Base-by-base conservation (phyloP, 2,888 invertebrate species). In the Pharmacophagus antenor region DNA sequence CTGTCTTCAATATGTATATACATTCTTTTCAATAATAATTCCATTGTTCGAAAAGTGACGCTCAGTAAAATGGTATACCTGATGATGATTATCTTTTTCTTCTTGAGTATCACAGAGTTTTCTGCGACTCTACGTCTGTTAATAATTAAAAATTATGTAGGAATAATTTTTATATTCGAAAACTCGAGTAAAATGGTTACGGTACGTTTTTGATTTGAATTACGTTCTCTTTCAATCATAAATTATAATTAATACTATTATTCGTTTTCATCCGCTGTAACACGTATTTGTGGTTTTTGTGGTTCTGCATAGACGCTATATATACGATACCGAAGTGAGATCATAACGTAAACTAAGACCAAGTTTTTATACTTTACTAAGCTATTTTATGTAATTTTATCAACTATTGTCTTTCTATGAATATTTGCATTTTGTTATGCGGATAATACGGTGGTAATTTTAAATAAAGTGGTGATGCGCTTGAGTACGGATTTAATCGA, bases 241-340 rank as follows among this genome's bases (percentile, higher is more conserved):
- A n/a, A 17, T 17, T 42, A 42, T 15, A 42, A 42, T 42, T 42
- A 42, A 42, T 42, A 4, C 42, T 4, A 17, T 49, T 27, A 17
- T 10, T 49, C 4, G 6, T 18, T 25, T 49, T 18, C 49, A 25
- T 49, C 25, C 17, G 25, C 17, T 25, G 27, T 49, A 17, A 49
- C 27, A 22, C 23, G 22, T 52, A 37, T 47, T 23, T 31, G 37
- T 12, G 55, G 48, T 23, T 48, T 48, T 44, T 22, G 48, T 37
- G 47, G 55, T 37, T 47, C 12, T 22, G 47, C 31, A 48, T 5
- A 1, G 42, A 42, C 17, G 17, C 42, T 18, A 17, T 42, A 22
- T 7, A 21, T 31, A 55, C 41, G 6, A 17, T 49, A n/a, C 41
- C 8, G 47, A 47, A 3, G 47, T 22, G 22, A 21, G 12, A n/a